A percentile compares a stretch with the other conserved stretches of the same genome.
Evolutionary conservation across 2,888 invertebrate genomes (phyloP).

Genomic region (Drosophila colorata): DNA sequence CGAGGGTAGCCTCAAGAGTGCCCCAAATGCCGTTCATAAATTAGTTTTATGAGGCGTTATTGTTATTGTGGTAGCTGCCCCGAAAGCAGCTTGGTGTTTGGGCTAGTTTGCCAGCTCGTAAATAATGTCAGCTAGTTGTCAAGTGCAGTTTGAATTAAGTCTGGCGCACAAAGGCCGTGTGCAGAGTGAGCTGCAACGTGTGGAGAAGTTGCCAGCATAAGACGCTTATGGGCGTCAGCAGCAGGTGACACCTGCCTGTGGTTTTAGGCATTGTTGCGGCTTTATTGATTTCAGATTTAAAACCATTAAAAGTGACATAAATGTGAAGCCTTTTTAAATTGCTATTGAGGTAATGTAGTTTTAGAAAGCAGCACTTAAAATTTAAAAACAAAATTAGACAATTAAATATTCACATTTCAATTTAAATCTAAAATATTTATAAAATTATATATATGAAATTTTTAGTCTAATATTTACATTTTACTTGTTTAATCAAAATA

Average conservation of each 20-base stretch:
- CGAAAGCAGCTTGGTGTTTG: constrained; percentile 6
- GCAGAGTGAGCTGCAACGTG: background rate
- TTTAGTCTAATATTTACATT: too few relatives aligned
- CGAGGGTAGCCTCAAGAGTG: constrained; percentile 17
- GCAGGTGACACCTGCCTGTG: constrained; percentile 54
- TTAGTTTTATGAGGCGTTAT: constrained; percentile 42
- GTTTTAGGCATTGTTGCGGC: constrained; percentile 64
- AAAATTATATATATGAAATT: too few relatives aligned
- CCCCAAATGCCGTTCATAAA: constrained; percentile 41
- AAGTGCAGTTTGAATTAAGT: constrained; percentile 17
- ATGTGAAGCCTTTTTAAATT: background rate
- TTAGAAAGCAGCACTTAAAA: too few relatives aligned
- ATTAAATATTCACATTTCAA: too few relatives aligned
- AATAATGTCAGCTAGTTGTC: constrained; percentile 40
- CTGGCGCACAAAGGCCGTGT: background rate
- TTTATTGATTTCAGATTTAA: constrained; percentile 66
- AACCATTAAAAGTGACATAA: constrained; percentile 10
- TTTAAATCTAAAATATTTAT: too few relatives aligned
- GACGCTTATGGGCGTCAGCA: constrained; percentile 41
- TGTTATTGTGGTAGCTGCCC: constrained; percentile 1
- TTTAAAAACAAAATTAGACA: too few relatives aligned
- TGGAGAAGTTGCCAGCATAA: constrained; percentile 34
- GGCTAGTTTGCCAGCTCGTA: constrained; percentile 25
- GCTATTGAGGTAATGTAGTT: background rate
- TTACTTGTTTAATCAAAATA: too few relatives aligned